Evolutionary conservation across 2,888 invertebrate genomes (phyloP), one percentile per base, ranked within the genome.

Genomic region (Parasteatoda lunata): DNA sequence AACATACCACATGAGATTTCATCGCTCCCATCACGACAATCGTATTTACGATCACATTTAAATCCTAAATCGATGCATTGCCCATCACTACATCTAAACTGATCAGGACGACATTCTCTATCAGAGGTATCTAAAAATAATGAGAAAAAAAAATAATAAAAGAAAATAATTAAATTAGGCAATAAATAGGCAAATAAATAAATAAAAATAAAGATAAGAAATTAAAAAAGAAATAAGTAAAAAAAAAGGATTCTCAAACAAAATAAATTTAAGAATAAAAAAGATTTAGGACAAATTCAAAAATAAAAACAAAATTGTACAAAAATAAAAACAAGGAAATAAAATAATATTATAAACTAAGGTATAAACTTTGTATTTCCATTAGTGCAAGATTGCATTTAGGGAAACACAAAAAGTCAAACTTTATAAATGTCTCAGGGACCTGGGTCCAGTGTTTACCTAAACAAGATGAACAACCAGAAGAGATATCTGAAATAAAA

Each of bases 11-110:
- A 95, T 89, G 93, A 92, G 6, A 89, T 84, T 92, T 95, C 95
- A 91, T 95, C 95, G 70, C 93, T 93, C 83, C 93, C 93, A 90
- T 94, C 93, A 70, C 91, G 91, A 91, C 96, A 96, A 93, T 96
- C 95, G 90, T 93, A 93, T 85, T 92, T 92, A 76, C 88, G 30
- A 86, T 91, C 90, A 89, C 92, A 92, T 15, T 84, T 88, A 52
- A 89, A 77, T 6, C 76, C 71, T 5, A 59, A 75, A 65, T 89
- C 89, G 65, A 91, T 89, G 84, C 91, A 91, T 45, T 77, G 88
- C 8, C 91, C 91, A 83, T 89, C 85, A 64, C 54, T 65, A 66
- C 89, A 89, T n/a, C 49, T 73, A 72, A 89, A 89, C 92, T 93
- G 91, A 90, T 92, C 91, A 6, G 77, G 59, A 9, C 49, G 64